A percentile compares a stretch with the other conserved stretches of the same genome.
These are phyloP conservation scores for Flexamia atlantica DNA, from an alignment of 2,888 invertebrate species.

Conservation along the genomic window DNA sequence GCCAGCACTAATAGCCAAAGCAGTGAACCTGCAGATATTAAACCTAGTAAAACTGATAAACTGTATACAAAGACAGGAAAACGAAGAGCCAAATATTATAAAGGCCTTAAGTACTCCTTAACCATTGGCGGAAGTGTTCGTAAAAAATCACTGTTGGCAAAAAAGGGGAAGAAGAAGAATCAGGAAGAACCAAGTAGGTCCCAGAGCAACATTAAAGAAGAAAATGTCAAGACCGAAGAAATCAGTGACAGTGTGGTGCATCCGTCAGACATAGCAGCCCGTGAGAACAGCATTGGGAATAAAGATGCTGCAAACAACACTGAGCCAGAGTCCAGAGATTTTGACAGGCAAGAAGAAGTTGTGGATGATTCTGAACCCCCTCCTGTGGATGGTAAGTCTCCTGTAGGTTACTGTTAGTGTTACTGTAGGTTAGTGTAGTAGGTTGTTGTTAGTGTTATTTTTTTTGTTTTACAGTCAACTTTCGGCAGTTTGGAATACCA, in stretches of 20 bases:
- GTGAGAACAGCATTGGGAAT: background rate
- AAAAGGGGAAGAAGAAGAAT: conserved; percentile 39
- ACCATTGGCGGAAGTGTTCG: conserved; percentile 65
- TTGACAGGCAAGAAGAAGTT: background rate
- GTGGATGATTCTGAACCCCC: background rate
- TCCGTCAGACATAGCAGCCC: background rate
- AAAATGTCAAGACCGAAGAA: background rate
- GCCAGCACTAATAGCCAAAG: conserved; percentile 51
- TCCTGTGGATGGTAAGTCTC: background rate
- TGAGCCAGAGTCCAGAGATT: background rate
- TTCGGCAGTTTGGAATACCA: too few relatives aligned
- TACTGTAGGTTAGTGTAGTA: too few relatives aligned
- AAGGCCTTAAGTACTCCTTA: conserved; percentile 70
- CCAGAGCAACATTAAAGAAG: background rate
- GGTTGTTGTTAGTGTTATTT: background rate
- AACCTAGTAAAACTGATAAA: conserved; percentile 61
- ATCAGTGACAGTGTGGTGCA: background rate
- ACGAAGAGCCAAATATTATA: conserved; percentile 68
- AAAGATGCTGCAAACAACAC: background rate
- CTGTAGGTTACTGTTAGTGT: background rate
- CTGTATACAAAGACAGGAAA: conserved; percentile 68
- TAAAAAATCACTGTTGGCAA: conserved; percentile 58
- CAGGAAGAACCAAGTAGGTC: background rate
- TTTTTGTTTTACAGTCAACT: too few relatives aligned
- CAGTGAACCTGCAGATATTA: conserved; percentile 40